Base-by-base conservation (phyloP, 1,140 invertebrate species). In the Chironomus tepperi region DNA sequence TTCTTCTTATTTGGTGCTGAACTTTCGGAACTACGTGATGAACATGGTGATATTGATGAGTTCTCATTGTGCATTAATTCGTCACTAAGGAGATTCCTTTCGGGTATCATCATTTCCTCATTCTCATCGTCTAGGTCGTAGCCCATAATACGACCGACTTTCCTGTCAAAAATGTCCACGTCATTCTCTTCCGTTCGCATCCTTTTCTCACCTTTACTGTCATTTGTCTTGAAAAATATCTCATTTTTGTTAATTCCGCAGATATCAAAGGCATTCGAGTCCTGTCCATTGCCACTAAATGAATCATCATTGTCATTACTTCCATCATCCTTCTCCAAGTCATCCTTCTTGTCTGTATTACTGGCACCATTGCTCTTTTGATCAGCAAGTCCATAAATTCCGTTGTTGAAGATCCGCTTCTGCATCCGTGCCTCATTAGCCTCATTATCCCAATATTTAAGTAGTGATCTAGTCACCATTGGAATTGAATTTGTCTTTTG, bases 401-500 rank as follows among this genome's bases (percentile, higher is more conserved):
- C 15, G 70, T 70, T 21, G 64, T 42, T 6, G 73, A 21, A 80
- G 78, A 7, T 79, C 78, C 12, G 77, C 78, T 64, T 79, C 79
- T 19, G 79, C 78, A 18, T 79, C 78, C 0, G 79, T 79, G 57
- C 77, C 78, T 16, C 77, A 77, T 73, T 79, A 79, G 21, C 76
- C 76, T 87, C 86, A 7, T 85, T 80, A 76, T 87, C 84, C 88
- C 88, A 90, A 76, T 87, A 88, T 75, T 87, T 86, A 7, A 93
- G 86, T 7, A 94, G 82, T 3, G 90, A 87, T 76, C 92, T 85
- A 9, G 87, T 84, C 3, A 95, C 95, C 18, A 97, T 87, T 3
- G 96, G 96, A 80, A 98, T 94, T 15, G 95, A 97, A 76, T 96
- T 86, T 77, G 90, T 95, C 77, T 92, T 91, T 80, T 97, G 94